phyloP scores from a whole-genome alignment of 2,113 vertebrate genomes.

The Centropus bengalensis region DNA sequence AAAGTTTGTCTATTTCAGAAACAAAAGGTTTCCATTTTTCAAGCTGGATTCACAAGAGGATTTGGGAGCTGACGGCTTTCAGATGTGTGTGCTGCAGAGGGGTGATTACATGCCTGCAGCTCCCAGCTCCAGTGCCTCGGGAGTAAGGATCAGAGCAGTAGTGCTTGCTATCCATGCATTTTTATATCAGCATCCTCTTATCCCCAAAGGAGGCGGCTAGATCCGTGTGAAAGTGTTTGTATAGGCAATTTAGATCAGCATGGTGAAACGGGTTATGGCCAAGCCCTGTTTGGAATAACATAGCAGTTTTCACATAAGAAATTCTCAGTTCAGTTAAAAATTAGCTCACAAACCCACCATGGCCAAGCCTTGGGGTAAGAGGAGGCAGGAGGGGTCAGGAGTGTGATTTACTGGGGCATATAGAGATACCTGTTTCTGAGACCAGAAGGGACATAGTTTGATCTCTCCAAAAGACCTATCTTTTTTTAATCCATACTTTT shows the following conservation, averaged over 20 bases:
- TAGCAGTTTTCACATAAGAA: neutral
- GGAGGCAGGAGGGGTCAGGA: neutral
- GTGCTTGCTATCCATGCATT: accelerated
- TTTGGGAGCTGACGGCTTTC: conserved; percentile 34
- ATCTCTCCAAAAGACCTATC: neutral
- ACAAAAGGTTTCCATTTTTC: conserved; percentile 50
- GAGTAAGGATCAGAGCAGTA: neutral
- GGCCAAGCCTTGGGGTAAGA: neutral
- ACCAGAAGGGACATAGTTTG: neutral
- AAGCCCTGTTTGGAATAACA: neutral
- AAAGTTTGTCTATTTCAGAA: conserved; percentile 15
- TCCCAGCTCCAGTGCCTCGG: accelerated
- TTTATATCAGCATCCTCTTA: neutral
- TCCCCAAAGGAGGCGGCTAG: neutral
- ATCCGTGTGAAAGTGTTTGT: neutral
- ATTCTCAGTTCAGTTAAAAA: neutral
- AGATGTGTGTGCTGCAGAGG: neutral
- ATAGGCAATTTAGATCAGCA: neutral
- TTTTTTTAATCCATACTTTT: neutral
- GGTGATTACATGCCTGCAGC: neutral
- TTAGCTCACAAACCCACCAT: neutral
- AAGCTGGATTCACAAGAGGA: neutral
- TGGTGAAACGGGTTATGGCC: accelerated
- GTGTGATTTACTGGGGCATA: neutral
- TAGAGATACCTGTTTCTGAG: neutral